Evolutionary conservation across 2,113 vertebrate genomes (phyloP).

Genomic region (Lutjanus erythropterus): DNA sequence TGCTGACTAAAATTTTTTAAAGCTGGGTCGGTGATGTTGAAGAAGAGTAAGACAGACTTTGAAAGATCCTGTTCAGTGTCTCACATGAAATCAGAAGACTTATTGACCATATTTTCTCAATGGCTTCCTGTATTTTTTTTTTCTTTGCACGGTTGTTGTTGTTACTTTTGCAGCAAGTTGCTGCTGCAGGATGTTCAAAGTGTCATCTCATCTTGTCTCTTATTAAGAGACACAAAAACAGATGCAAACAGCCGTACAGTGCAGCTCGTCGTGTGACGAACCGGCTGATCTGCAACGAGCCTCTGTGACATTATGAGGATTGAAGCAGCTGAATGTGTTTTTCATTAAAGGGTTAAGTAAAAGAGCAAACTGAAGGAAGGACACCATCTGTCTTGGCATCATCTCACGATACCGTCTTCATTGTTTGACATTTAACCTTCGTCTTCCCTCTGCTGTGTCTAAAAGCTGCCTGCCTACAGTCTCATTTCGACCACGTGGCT

Average conservation of each 20-base stretch:
- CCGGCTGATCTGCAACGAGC: neutral
- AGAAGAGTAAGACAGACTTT: neutral
- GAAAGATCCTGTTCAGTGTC: neutral
- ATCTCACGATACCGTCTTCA: neutral
- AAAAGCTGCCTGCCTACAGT: slow-evolving; percentile 17
- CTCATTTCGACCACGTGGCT: neutral
- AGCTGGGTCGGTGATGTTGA: no score
- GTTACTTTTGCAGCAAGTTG: neutral
- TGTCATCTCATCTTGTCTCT: neutral
- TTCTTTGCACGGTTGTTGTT: neutral
- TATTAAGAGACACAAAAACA: neutral
- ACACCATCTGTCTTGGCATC: neutral
- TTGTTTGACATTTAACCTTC: slow-evolving; percentile 53
- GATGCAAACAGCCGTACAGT: neutral
- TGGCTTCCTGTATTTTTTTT: neutral
- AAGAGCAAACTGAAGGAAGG: neutral
- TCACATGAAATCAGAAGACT: neutral
- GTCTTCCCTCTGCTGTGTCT: neutral
- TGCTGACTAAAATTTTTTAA: neutral
- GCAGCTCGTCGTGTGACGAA: neutral
- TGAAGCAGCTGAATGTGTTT: neutral
- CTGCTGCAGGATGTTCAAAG: neutral
- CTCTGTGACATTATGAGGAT: neutral
- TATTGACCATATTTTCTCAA: neutral
- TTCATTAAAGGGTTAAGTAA: neutral